Evolutionary conservation across 2,113 vertebrate species (phyloP).

Genomic region (Zonotrichia leucophrys): DNA sequence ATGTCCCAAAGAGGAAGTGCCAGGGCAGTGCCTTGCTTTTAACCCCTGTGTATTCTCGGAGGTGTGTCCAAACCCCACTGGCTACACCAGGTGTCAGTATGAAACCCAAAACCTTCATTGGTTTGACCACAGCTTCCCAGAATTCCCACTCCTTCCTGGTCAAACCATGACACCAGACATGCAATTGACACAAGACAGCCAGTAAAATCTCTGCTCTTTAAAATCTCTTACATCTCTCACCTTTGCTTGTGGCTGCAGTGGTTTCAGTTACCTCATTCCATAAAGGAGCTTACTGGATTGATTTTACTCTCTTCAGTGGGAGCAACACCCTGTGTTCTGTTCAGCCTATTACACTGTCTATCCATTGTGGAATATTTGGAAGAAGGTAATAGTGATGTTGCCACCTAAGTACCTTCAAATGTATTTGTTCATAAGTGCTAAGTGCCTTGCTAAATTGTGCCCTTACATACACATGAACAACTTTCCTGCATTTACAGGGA

Average conservation of each 20-base stretch:
- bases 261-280: neutral
- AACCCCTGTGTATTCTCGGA: too few species aligned
- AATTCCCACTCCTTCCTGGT: too few species aligned
- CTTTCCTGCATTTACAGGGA: neutral
- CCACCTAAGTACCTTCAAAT: neutral
- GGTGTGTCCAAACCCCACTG: too few species aligned
- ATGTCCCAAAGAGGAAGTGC: too few species aligned
- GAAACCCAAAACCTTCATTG: too few species aligned
- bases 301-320: neutral
- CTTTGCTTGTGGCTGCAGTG: neutral
- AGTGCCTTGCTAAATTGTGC: neutral
- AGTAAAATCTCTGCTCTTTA: neutral
- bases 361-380: neutral
- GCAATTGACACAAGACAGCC: neutral
- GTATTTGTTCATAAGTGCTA: neutral
- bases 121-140: too few species aligned
- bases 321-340: neutral
- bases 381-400: neutral
- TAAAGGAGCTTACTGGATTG: neutral
- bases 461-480: neutral
- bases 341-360: slow-evolving; percentile 17
- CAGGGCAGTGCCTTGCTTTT: too few species aligned
- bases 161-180: too few species aligned
- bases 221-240: neutral
- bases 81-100: too few species aligned